Percentiles rank a stretch among this genome's conserved stretches.
Evolutionary conservation across 2,797 vertebrate genomes (phyloP).

Genomic region (Heliangelus exortis): DNA sequence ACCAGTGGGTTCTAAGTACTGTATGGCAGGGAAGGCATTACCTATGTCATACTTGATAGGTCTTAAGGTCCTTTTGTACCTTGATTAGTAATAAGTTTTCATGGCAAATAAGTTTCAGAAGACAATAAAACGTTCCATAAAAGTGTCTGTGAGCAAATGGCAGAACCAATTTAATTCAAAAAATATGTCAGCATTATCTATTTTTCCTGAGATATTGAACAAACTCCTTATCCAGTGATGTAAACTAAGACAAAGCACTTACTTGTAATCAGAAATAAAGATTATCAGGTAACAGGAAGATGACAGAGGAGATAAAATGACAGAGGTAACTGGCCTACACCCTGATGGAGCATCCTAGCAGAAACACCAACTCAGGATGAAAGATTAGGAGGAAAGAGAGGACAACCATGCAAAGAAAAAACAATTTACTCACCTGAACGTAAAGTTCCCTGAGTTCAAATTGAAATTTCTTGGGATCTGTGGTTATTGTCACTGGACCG

Average conservation of each 20-base stretch:
- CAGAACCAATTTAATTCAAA: neutral
- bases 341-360: neutral
- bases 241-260: neutral
- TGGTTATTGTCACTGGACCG: slow-evolving; percentile 97
- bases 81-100: neutral
- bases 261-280: neutral
- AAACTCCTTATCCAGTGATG: neutral
- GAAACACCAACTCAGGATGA: neutral
- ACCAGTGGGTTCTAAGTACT: neutral
- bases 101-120: neutral
- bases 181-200: neutral
- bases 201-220: neutral
- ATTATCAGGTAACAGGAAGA: neutral
- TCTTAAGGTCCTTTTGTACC: neutral
- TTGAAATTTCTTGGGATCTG: slow-evolving; percentile 98
- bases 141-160: neutral
- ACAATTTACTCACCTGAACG: slow-evolving; percentile 90
- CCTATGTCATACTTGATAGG: neutral
- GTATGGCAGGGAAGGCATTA: accelerated
- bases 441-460: slow-evolving; percentile 96
- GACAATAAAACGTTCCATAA: neutral
- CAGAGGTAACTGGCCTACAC: neutral
- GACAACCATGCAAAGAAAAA: neutral
- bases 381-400: neutral
- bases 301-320: neutral